Base-by-base conservation (phyloP, 2,888 invertebrate genomes). In the Sinhomidia bicolor region DNA sequence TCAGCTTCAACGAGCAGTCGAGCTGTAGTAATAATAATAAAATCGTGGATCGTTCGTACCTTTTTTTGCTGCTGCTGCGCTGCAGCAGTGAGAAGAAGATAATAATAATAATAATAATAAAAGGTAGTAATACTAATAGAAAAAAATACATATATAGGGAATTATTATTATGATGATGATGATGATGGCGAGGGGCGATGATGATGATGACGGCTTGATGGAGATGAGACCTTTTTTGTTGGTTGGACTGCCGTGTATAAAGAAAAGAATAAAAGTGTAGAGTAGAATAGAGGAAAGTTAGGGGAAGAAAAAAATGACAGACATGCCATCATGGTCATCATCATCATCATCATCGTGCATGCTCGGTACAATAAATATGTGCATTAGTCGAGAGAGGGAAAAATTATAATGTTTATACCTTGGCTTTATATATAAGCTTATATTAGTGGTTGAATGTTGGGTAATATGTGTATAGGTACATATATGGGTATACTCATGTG, bases 161-260 rank as follows among this genome's bases (percentile, higher is more conserved):
- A 80, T 81, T 71, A 86, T 36, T 17, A 80, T 71, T 80, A 86
- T 68, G 80, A 81, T 36, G 17, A 57, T 57, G 71, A 54, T 81
- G 62, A 81, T 44, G 47, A 23, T 23, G 20, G 54, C 20, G 9
- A 47, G 36, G 10, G 47, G 6, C 12, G 78, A 65, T 36, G 80
- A 80, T 74, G 80, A 80, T 86, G 71, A 86, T 74, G 86, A 86
- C 71, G 80, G 74, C 81, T 80, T 86, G 86, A 86, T 86, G 86
- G 81, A 74, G 81, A 65, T 82, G 87, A 81, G 82, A 81, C 74
- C 80, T 74, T 85, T 71, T 86, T 57, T 80, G 68, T 86, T 86
- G 79, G 41, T 65, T 85, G 78, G 68, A 51, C 86, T 85, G 65
- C 51, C 86, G 80, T 86, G 80, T 85, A 85, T 80, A 26, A 57